Conservation (phyloP, 2,888 invertebrate species). For the Leuctra nigra region DNA sequence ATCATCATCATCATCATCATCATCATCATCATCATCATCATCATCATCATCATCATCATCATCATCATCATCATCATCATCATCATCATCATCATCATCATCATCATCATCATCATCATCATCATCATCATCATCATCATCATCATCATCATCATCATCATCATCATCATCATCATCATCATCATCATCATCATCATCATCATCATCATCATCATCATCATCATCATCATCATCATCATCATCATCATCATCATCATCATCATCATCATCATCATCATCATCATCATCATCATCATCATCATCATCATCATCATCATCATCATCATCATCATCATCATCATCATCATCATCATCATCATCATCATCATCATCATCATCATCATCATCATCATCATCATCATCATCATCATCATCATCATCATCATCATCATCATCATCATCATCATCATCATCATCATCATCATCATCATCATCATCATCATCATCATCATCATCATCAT, state of each 20-base stretch:
- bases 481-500: background rate
- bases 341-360: background rate
- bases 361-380: background rate
- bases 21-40: background rate
- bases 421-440: background rate
- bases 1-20: background rate
- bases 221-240: background rate
- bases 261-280: background rate
- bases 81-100: background rate
- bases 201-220: background rate
- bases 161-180: background rate
- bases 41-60: background rate
- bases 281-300: background rate
- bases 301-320: background rate
- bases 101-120: background rate
- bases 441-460: background rate
- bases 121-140: background rate
- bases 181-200: background rate
- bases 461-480: background rate
- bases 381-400: background rate
- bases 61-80: background rate
- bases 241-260: background rate
- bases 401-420: background rate
- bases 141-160: background rate
- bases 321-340: background rate